Base-by-base conservation (phyloP, 2,888 invertebrate genomes). In the Scaptomyza cyrtandrae region DNA sequence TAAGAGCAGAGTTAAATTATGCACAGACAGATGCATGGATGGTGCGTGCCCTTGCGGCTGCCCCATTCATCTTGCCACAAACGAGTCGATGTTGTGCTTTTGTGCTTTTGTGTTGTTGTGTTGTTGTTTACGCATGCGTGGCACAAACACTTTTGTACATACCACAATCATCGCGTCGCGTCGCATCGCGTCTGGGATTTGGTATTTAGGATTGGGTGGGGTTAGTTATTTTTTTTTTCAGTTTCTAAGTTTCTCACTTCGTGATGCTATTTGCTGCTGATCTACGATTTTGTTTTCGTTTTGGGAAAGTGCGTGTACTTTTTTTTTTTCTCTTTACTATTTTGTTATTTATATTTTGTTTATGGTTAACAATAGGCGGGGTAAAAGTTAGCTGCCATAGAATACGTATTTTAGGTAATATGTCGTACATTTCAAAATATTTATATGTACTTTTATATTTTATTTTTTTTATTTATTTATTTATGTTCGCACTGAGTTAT, bases 121-220 rank as follows among this genome's bases (percentile, higher is more conserved):
- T 87, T 41, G 9, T 87, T 82, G 86, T 79, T 84, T 84, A 80
- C 80, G 73, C 83, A 84, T 87, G 87, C 87, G 87, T 78, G 27
- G 63, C 83, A 68, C 83, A 83, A 75, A 77, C 75, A 61, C 62
- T 72, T 16, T 75, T 61, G 75, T 68, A 86, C 81, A 76, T 76
- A 69, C 76, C 81, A 86, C 71, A 68, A 68, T 72, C 58, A 59
- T 59, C 62, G 57, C 59, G 54, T 57, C 58, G 37, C 11, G 65
- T 57, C 60, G 37, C 11, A 60, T 57, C 60, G 37, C 11, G 65
- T 46, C 44, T 35, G 46, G 27, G 24, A 16, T 49, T 41, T 57
- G 54, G 43, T 66, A 50, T 43, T 67, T 57, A 37, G 24, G 31
- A 11, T 71, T 43, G 55, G 54, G 19, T 14, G 44, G 48, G 35